Evolutionary conservation across 2,113 vertebrate genomes (phyloP), one percentile per base, ranked within the genome.

Genomic region (Engystomops pustulosus): DNA sequence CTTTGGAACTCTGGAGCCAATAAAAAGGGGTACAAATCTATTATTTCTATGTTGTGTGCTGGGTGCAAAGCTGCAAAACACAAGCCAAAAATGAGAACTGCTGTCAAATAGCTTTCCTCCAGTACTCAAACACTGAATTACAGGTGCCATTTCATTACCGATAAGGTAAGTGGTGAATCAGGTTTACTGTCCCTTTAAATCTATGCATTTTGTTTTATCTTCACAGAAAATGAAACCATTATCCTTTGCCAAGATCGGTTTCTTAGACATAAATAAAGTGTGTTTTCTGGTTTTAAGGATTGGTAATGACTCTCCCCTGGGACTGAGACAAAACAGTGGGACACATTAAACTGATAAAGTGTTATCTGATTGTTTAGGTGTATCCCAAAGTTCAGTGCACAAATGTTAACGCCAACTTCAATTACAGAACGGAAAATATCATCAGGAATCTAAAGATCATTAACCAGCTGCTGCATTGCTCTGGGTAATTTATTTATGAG

Each of bases 391-490:
- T 82, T 71, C 80, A 82, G 69, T 44, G 49, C 47, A 53, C 67
- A 70, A 82, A 82, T 82, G 80, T 71, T 82, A 82, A 82, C 69
- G 23, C 36, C 47, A 82, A 60, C 51, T 30, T 82, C 80, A 82
- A 72, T 82, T 82, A 82, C 68, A 49, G 65, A 71, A 69, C 47
- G 6, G 67, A 71, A 80, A 81, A 81, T 58, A 71, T 81, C 72
- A 82, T 82, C 68, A 72, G 80, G 68, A 72, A 82, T 72, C 34
- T 72, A 82, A 51, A 82, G 68, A 82, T 82, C 80, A 81, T 81
- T 81, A 81, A 81, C 67, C 80, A 81, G 80, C 80, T 81, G 80
- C 80, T 81, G 67, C 67, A 71, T 71, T 81, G 68, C 79, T 68
- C 8, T 58, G 51, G 69, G 80, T 82, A 82, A 82, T 82, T 72